Base-by-base conservation (phyloP, 1,140 invertebrate species). In the Brachionus paranguensis region DNA sequence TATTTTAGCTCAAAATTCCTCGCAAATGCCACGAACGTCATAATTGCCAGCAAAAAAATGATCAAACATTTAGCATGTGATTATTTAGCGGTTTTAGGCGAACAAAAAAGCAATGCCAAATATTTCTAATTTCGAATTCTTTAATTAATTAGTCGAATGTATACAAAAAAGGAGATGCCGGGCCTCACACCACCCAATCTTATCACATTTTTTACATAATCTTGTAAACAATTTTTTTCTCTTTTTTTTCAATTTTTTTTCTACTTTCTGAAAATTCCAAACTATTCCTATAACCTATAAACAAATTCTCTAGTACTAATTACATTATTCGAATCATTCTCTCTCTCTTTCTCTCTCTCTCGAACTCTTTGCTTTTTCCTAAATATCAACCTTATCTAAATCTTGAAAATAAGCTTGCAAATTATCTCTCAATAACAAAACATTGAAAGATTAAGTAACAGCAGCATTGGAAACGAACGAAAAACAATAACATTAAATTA, bases 341-440 rank as follows among this genome's bases (percentile, higher is more conserved):
- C 37, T 72, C 41, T 47, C 45, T 47, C 33, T 37, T 1, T 37
- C 33, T 37, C 33, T 37, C 33, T 37, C 33, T 37, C 33, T 37
- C 33, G 47, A 60, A 60, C 53, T 60, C 53, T 12, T 20, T 60
- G 53, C 53, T 60, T 50, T 47, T 20, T 50, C 27, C 45, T 76
- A 76, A 76, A 76, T 76, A 76, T 76, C 72, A 76, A 72, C 68
- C 68, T 72, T 72, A 72, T 72, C 68, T 72, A 72, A 43, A 72
- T 72, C 68, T 72, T 76, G 43, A 27, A 50, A 76, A 76, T 76
- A 76, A 76, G 72, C 72, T 76, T 76, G 72, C 68, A 72, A 72
- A 72, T 72, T 72, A 72, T 72, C 68, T 72, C 43, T 37, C 43
- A 43, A 72, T 43, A 43, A 72, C 17, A 43, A 72, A 72, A 72